These are phyloP conservation scores for Serranus cabrilla DNA, from an alignment of 2,797 vertebrate species.

Conservation along the genomic window DNA sequence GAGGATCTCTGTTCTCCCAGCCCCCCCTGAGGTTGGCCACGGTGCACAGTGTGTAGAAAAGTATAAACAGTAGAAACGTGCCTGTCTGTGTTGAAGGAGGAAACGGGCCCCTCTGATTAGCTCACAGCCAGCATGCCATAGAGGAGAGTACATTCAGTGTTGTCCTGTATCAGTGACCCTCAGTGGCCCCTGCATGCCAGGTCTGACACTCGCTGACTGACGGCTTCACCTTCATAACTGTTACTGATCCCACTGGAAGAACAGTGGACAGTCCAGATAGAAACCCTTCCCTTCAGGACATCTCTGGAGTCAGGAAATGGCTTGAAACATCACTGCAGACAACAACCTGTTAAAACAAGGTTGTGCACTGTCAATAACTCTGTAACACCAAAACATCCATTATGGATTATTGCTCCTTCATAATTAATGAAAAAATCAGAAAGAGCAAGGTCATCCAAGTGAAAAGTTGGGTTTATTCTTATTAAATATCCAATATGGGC, in stretches of 20 bases:
- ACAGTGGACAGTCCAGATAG: neutral
- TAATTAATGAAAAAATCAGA: no score
- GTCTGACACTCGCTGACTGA: slow-evolving; percentile 18
- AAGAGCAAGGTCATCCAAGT: neutral
- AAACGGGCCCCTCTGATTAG: slow-evolving; percentile 32
- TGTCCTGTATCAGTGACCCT: slow-evolving; percentile 50
- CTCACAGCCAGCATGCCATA: slow-evolving; percentile 33
- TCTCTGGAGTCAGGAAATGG: no score
- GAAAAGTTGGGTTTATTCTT: neutral
- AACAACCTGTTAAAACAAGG: no score
- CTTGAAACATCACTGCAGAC: no score
- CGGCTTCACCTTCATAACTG: slow-evolving; percentile 12
- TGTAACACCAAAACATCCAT: no score
- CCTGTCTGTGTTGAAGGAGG: slow-evolving; percentile 26
- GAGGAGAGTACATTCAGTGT: slow-evolving; percentile 34
- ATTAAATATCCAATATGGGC: neutral
- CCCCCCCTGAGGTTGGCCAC: slow-evolving; percentile 9
- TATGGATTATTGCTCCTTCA: no score
- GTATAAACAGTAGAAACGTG: slow-evolving; percentile 40
- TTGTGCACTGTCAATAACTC: no score
- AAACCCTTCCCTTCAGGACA: no score
- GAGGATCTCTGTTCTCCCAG: neutral
- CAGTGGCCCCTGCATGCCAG: slow-evolving; percentile 20
- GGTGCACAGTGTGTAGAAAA: slow-evolving; percentile 5
- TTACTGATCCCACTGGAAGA: slow-evolving; percentile 7